Percentiles rank a stretch among this genome's conserved stretches.
Conservation (phyloP, 2,888 invertebrate genomes). For the Liopterus haemorrhoidalis region DNA sequence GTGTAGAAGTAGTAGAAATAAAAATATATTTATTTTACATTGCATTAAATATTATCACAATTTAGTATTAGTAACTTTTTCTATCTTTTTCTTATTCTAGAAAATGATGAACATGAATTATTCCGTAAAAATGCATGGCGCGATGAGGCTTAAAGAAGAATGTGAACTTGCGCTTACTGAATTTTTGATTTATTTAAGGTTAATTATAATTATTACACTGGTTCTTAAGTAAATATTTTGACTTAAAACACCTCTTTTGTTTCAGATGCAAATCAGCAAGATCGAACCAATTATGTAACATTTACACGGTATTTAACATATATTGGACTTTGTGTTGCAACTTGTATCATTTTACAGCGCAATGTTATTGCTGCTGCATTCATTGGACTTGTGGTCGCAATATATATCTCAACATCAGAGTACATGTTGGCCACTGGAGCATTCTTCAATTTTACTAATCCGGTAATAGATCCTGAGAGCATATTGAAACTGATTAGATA, state of each 20-base stretch:
- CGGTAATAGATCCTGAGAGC: slow-evolving; percentile 16
- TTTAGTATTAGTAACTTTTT: too few relatives aligned
- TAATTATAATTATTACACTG: too few relatives aligned
- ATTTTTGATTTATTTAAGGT: too few relatives aligned
- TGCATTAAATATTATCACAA: too few relatives aligned
- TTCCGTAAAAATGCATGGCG: too few relatives aligned
- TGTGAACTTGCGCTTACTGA: too few relatives aligned
- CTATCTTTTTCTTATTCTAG: too few relatives aligned
- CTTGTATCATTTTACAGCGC: slow-evolving; percentile 78
- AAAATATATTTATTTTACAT: too few relatives aligned
- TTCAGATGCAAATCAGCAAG: slow-evolving; percentile 48
- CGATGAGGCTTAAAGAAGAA: too few relatives aligned
- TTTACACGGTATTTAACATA: slow-evolving; percentile 75
- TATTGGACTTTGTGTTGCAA: slow-evolving; percentile 75
- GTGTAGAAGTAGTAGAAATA: too few relatives aligned
- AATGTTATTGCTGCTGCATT: slow-evolving; percentile 69
- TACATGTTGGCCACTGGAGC: slow-evolving; percentile 53
- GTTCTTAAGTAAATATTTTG: too few relatives aligned
- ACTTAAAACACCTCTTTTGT: slow-evolving; percentile 23
- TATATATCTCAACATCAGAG: slow-evolving; percentile 81
- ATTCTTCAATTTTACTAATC: slow-evolving; percentile 3
- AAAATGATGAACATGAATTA: too few relatives aligned
- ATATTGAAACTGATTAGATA: slow-evolving; percentile 15
- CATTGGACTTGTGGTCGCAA: slow-evolving; percentile 71
- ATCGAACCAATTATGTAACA: slow-evolving; percentile 54